Evolutionary conservation across 2,797 vertebrate genomes (phyloP), one percentile per base, ranked within the genome.

Genomic region (Aplochiton taeniatus): DNA sequence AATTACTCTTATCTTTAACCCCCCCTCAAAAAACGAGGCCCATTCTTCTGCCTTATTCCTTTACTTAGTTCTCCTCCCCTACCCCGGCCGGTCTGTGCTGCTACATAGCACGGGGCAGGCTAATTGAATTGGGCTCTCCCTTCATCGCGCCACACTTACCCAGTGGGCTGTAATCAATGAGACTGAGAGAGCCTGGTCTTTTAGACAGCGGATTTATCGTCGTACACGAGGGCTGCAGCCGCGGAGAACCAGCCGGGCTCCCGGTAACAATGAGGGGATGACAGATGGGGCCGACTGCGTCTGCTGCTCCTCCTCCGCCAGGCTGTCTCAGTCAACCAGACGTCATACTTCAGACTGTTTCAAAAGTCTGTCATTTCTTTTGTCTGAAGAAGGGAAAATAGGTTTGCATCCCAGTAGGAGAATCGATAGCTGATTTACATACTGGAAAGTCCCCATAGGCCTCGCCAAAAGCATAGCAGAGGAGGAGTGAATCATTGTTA

Each of bases 121-220:
- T 88, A 88, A 91, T 91, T 87, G 84, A 89, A 90, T 86, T 80
- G 79, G 80, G 51, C 72, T 83, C 75, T 74, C 76, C 83, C 58
- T 83, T 83, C 82, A 82, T 80, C 86, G 81, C 67, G 74, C 76
- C 75, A 77, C 81, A 80, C 82, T 85, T 72, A 82, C 76, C 66
- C 76, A 69, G 82, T 73, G 58, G 66, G 54, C 72, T 61, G 59
- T 84, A 88, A 91, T 90, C 84, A 90, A 80, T 83, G 82, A 79
- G 72, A 16, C 12, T 6, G 10, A 16, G 43, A 54, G n/a, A 61
- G 75, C 45, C 68, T 63, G 55, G 4, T 75, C 75, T 79, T 74
- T 69, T 65, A 77, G 74, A 72, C 46, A 74, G 67, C 53, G 89
- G 86, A 90, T 90, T 90, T 87, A 90, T 85, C 73, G 78, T 46